Evolutionary conservation across 2,888 invertebrate species (phyloP).

Genomic region (Latrodectus hesperus): DNA sequence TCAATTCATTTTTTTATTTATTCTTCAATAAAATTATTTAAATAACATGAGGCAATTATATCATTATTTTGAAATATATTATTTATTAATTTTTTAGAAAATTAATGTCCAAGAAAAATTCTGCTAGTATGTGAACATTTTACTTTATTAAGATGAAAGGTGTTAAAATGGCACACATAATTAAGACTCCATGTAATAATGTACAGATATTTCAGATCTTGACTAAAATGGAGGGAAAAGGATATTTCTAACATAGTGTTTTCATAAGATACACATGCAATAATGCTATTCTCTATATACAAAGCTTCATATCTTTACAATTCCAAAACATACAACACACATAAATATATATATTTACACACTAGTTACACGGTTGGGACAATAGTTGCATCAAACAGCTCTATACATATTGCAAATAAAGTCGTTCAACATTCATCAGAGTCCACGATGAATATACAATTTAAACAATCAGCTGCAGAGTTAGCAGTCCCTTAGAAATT

Average conservation of each 20-base stretch:
- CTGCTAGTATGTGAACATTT: slow-evolving; percentile 43
- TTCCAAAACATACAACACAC: slow-evolving; percentile 53
- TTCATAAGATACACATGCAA: slow-evolving; percentile 56
- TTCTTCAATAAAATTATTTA: too few species aligned
- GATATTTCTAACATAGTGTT: slow-evolving; percentile 64
- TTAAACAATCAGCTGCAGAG: not conserved
- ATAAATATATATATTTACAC: slow-evolving; percentile 57
- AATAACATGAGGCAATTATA: too few species aligned
- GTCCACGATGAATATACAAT: slow-evolving; percentile 1
- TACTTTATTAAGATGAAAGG: slow-evolving; percentile 64
- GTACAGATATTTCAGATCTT: slow-evolving; percentile 46
- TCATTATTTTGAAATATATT: too few species aligned
- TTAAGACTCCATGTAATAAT: slow-evolving; percentile 57
- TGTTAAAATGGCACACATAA: slow-evolving; percentile 65
- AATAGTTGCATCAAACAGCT: slow-evolving; percentile 18
- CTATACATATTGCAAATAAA: slow-evolving; percentile 41
- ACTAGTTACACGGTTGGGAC: slow-evolving; percentile 66
- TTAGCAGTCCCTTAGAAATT: not conserved
- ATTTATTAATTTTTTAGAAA: too few species aligned
- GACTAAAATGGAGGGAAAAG: slow-evolving; percentile 58
- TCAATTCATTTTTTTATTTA: too few species aligned
- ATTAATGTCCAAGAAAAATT: too few species aligned
- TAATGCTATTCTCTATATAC: slow-evolving; percentile 59
- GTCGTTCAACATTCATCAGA: slow-evolving; percentile 9
- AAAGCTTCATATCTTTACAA: slow-evolving; percentile 64